phyloP scores from a whole-genome alignment of 2,888 invertebrate genomes.

The Antitype chi region DNA sequence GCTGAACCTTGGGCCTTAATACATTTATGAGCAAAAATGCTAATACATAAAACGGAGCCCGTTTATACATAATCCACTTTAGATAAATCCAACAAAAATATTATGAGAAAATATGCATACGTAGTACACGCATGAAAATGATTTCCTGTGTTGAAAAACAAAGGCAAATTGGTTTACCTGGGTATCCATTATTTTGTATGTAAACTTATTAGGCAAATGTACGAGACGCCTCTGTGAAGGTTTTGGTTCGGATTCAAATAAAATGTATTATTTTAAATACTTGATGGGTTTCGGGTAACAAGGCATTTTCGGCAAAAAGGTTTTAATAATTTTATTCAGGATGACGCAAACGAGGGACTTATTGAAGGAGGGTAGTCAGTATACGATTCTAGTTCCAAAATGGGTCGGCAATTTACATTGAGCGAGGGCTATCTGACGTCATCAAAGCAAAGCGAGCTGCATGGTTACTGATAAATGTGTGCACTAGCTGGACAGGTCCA shows the following conservation, averaged over 20 bases:
- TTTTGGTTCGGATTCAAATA: constrained; percentile 32
- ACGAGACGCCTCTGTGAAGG: constrained; percentile 10
- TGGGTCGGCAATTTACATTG: background rate
- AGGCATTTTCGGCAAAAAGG: constrained; percentile 11
- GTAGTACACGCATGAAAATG: constrained; percentile 7
- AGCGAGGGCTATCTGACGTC: background rate
- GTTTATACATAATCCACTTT: constrained; percentile 32
- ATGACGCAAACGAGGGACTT: constrained; percentile 3
- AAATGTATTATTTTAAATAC: constrained; percentile 56
- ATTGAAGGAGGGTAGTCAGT: background rate
- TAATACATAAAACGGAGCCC: constrained; percentile 11
- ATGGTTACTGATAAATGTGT: too few species aligned
- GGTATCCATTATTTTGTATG: constrained; percentile 40
- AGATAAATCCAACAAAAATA: constrained; percentile 38
- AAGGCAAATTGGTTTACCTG: constrained; percentile 51
- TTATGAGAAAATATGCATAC: constrained; percentile 11
- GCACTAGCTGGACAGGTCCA: too few species aligned
- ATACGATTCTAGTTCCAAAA: constrained; percentile 17
- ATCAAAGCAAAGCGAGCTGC: background rate
- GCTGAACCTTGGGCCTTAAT: background rate
- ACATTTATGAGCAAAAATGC: constrained; percentile 20
- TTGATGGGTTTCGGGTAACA: constrained; percentile 25
- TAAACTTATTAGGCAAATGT: constrained; percentile 60
- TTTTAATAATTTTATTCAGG: constrained; percentile 9
- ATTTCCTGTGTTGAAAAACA: constrained; percentile 45